Evolutionary conservation across 2,113 vertebrate genomes (phyloP).

Genomic region (Rhynchopsitta pachyrhyncha): DNA sequence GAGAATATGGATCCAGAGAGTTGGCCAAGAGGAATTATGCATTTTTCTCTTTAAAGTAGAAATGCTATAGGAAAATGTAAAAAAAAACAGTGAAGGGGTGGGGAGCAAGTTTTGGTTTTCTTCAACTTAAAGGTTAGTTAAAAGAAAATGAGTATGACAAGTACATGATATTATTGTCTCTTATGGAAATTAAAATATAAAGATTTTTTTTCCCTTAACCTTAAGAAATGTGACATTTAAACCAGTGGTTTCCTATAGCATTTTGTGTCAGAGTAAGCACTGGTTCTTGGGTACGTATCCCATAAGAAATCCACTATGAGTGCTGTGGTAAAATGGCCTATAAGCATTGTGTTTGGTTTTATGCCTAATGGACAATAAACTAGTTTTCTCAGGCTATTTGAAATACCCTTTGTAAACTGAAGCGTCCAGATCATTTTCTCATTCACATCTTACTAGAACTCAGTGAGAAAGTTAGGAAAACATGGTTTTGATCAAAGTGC

Average conservation of each 20-base stretch:
- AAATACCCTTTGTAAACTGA: conserved; percentile 24
- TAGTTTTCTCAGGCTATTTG: conserved; percentile 5
- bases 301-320: background rate
- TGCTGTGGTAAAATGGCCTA: background rate
- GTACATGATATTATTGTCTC: background rate
- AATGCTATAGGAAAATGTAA: background rate
- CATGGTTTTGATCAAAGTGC: background rate
- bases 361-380: conserved; percentile 16
- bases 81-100: background rate
- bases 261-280: background rate
- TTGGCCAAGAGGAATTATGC: background rate
- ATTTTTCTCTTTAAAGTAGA: background rate
- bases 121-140: background rate
- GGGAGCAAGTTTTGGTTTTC: background rate
- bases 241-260: background rate
- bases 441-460: background rate
- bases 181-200: background rate
- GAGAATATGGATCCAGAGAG: background rate
- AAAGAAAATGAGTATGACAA: background rate
- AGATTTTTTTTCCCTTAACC: background rate
- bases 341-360: background rate
- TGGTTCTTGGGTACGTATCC: background rate
- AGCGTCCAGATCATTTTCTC: conserved; percentile 9
- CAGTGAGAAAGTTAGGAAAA: background rate
- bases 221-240: background rate